Evolutionary conservation across 2,797 vertebrate species (phyloP), one percentile per base, ranked within the genome.

Genomic region (Arremon aurantiirostris): DNA sequence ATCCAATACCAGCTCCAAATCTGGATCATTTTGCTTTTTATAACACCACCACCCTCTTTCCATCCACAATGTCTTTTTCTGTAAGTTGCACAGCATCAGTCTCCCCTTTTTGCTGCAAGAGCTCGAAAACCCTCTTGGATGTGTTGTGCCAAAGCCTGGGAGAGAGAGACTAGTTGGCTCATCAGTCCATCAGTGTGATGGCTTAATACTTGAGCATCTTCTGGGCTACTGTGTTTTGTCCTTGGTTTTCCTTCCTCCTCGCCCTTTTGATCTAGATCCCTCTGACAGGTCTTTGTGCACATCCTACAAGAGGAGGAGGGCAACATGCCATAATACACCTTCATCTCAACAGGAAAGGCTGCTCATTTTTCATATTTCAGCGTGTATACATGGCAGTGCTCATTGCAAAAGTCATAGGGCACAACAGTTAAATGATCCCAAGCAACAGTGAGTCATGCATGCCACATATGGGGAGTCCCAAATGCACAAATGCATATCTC

Each of bases 401-500:
- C 49, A 3, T 88, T 65, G 63, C 35, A 88, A 21, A 79, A 94
- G 94, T 88, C 78, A 46, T 84, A 59, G 88, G 69, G 72, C 2
- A 1, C 39, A 81, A 83, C 79, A 91, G 68, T 89, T 89, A 69
- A 90, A 84, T 57, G 52, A 85, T 72, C 41, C 41, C 23, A 69
- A 90, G 65, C 71, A 79, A 44, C 53, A 93, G 26, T 66, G 92
- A 94, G 88, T 93, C 85, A 88, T 72, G 41, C 78, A 56, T 95
- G 81, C 66, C 61, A 34, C 34, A 34, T n/a, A 39, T 46, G 26
- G 1, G 42, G 63, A 64, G 53, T 60, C 64, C 75, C 65, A 79
- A 68, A 66, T 20, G 46, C 80, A 78, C 60, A 82, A 69, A 82
- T 69, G 50, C 37, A 1, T 55, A 57, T 93, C 93, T 89, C 91